phyloP scores from a whole-genome alignment of 1,140 invertebrate genomes.

The Diabrotica virgifera region DNA sequence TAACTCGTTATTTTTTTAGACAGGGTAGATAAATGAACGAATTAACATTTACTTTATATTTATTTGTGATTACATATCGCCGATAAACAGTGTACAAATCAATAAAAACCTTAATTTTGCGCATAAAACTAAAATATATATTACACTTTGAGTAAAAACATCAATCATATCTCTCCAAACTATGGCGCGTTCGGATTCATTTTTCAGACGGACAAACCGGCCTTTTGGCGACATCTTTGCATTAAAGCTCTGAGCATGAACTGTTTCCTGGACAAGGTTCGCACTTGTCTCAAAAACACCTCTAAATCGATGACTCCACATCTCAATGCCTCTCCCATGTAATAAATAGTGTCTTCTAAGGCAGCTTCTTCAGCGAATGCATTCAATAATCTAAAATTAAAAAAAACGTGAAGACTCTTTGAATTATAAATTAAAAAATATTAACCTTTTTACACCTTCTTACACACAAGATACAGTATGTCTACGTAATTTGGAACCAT shows the following conservation, averaged over 20 bases:
- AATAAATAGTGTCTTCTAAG: conserved; percentile 97
- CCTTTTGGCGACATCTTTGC: conserved; percentile 95
- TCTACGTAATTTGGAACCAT: neutral
- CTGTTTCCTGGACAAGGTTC: conserved; percentile 90
- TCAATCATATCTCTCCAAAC: neutral
- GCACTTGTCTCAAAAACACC: conserved; percentile 94
- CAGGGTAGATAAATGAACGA: too few species aligned
- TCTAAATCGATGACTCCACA: conserved; percentile 93
- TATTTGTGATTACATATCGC: conserved; percentile 1
- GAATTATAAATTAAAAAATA: neutral
- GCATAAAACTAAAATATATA: conserved; percentile 6
- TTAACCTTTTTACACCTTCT: neutral
- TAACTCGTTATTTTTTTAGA: too few species aligned
- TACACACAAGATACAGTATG: neutral
- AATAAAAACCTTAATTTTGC: neutral
- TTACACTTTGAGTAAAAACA: conserved; percentile 16
- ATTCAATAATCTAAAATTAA: conserved; percentile 73
- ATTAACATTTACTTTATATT: neutral
- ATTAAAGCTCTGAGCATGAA: conserved; percentile 94
- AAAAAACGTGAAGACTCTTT: conserved; percentile 8
- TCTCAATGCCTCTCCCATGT: conserved; percentile 92
- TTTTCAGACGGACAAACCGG: conserved; percentile 56
- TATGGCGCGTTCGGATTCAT: neutral
- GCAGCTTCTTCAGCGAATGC: conserved; percentile 97
- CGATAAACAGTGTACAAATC: neutral